Percentiles rank a stretch among this genome's conserved stretches.
Conservation (phyloP, 2,888 invertebrate species). For the Hoplodrina blanda region DNA sequence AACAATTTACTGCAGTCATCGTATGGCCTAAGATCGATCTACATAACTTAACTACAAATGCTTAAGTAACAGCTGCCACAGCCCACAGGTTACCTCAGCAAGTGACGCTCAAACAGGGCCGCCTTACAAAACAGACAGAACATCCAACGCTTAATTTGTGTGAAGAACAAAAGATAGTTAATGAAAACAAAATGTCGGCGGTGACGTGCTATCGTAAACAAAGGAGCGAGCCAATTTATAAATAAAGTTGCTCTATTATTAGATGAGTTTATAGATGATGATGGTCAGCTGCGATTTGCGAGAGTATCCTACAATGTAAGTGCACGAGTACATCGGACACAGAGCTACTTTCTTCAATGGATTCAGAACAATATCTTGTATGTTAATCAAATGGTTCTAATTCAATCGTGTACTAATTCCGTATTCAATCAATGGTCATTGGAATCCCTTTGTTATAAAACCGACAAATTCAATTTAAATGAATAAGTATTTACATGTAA, state of each 20-base stretch:
- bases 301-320: slow-evolving; percentile 24
- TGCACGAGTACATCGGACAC: not conserved
- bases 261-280: slow-evolving; percentile 48
- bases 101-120: slow-evolving; percentile 30
- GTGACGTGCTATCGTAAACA: slow-evolving; percentile 60
- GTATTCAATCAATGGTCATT: slow-evolving; percentile 14
- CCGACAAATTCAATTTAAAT: slow-evolving; percentile 18
- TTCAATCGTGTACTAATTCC: not conserved
- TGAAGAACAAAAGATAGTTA: slow-evolving; percentile 59
- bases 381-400: slow-evolving; percentile 3
- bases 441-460: slow-evolving; percentile 19
- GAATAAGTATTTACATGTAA: not conserved
- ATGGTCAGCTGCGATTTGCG: slow-evolving; percentile 35
- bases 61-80: slow-evolving; percentile 11
- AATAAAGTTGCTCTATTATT: slow-evolving; percentile 48
- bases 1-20: not conserved
- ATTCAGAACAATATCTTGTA: slow-evolving; percentile 29
- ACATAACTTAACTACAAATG: not conserved
- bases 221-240: slow-evolving; percentile 46
- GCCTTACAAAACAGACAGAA: slow-evolving; percentile 31
- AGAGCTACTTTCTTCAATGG: slow-evolving; percentile 35
- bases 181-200: slow-evolving; percentile 59
- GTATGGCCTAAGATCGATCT: too few species aligned
- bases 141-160: slow-evolving; percentile 45
- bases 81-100: slow-evolving; percentile 15